A percentile compares a stretch with the other conserved stretches of the same genome.
phyloP scores from a whole-genome alignment of 2,113 vertebrate genomes.

The Toxotes chatareus region DNA sequence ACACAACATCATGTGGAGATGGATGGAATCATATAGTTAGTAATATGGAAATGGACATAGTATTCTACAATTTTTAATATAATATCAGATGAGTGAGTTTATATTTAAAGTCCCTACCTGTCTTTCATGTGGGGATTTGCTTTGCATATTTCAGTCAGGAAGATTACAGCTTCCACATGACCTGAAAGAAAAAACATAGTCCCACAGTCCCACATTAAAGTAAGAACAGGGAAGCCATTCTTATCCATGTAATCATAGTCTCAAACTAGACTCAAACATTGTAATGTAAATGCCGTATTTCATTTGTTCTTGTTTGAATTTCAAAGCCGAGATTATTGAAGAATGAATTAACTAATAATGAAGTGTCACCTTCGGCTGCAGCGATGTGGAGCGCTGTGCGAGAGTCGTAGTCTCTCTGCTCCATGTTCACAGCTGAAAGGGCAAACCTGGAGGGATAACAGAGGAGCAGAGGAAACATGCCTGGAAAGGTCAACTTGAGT shows the following conservation, averaged over 20 bases:
- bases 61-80: background rate
- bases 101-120: conserved; percentile 76
- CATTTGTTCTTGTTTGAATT: conserved; percentile 2
- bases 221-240: background rate
- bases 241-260: background rate
- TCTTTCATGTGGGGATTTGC: conserved; percentile 89
- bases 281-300: conserved; percentile 1
- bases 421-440: conserved; percentile 90
- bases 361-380: conserved; percentile 87
- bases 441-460: conserved; percentile 83
- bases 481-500: conserved; percentile 1
- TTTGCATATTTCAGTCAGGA: conserved; percentile 89
- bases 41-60: background rate
- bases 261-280: background rate
- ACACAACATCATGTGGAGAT: conserved; percentile 6
- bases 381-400: conserved; percentile 90
- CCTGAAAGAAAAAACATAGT: conserved; percentile 74
- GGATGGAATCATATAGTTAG: background rate
- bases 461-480: background rate
- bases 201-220: background rate
- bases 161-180: conserved; percentile 87
- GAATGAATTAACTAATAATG: conserved; percentile 24
- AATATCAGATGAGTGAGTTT: background rate
- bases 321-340: background rate
- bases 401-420: conserved; percentile 90